Percentiles rank a stretch among this genome's conserved stretches.
Conservation (phyloP, 1,140 invertebrate genomes). For the Calliopsis andreniformis region DNA sequence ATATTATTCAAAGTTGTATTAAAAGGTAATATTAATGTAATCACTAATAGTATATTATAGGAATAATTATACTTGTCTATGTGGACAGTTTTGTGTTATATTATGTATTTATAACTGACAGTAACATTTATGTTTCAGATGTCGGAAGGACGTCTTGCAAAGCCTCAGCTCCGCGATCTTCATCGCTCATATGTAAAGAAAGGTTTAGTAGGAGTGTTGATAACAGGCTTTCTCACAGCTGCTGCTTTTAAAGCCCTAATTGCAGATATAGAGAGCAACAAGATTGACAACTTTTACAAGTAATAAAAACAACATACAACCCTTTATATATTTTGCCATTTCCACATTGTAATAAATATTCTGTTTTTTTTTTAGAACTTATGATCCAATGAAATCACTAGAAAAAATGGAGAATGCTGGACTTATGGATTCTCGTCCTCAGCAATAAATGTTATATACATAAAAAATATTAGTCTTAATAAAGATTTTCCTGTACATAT, state of each 20-base stretch:
- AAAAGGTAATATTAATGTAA: neutral
- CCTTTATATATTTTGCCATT: neutral
- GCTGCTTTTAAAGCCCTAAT: conserved; percentile 69
- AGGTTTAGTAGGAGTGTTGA: conserved; percentile 67
- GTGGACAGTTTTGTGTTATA: too few relatives aligned
- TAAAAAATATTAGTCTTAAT: conserved; percentile 36
- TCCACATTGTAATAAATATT: conserved; percentile 19
- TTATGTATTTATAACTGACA: neutral
- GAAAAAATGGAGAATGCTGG: conserved; percentile 80
- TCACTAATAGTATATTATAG: neutral
- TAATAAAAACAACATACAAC: conserved; percentile 63
- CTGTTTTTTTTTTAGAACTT: conserved; percentile 77
- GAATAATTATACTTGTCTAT: neutral
- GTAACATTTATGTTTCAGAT: conserved; percentile 56
- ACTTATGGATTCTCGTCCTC: conserved; percentile 75
- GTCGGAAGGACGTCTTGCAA: conserved; percentile 63
- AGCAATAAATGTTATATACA: conserved; percentile 42
- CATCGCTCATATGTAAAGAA: conserved; percentile 71
- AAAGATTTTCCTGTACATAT: conserved; percentile 25
- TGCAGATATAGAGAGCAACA: conserved; percentile 74
- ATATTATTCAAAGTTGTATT: neutral
- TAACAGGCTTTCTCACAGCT: conserved; percentile 50
- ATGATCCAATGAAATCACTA: conserved; percentile 78
- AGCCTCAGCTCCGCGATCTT: conserved; percentile 80
- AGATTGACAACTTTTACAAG: conserved; percentile 82